These are phyloP conservation scores for Lasioglossum oenotherae DNA, from an alignment of 2,888 invertebrate genomes.

Conservation along the genomic window DNA sequence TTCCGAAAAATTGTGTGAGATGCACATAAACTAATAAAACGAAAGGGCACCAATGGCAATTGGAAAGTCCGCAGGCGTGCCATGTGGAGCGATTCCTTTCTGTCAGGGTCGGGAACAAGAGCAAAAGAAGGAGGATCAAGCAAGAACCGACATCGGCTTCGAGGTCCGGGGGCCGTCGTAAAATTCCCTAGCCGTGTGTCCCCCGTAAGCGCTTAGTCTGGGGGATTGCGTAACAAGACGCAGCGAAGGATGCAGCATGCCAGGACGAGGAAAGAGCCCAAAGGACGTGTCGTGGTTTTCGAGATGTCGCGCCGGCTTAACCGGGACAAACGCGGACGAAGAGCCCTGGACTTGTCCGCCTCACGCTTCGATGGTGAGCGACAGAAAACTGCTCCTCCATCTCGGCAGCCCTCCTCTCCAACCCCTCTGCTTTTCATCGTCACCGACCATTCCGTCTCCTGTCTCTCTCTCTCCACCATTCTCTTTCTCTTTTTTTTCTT, in stretches of 20 bases:
- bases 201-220: not conserved
- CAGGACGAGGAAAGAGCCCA: slow-evolving; percentile 58
- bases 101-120: not conserved
- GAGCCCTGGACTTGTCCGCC: slow-evolving; percentile 81
- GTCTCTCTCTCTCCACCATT: not conserved
- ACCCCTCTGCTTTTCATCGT: slow-evolving; percentile 43
- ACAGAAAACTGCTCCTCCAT: slow-evolving; percentile 68
- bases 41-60: not conserved
- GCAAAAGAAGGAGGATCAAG: not conserved
- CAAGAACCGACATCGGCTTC: not conserved
- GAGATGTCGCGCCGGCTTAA: slow-evolving; percentile 83
- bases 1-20: not conserved
- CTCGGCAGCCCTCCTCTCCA: slow-evolving; percentile 50
- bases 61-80: not conserved
- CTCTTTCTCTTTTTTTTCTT: not conserved
- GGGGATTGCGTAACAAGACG: slow-evolving; percentile 64
- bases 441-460: slow-evolving; percentile 35
- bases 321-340: slow-evolving; percentile 78
- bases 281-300: slow-evolving; percentile 81
- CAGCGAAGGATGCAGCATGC: slow-evolving; percentile 52
- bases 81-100: not conserved
- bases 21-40: not conserved
- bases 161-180: not conserved
- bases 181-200: slow-evolving; percentile 45
- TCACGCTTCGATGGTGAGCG: slow-evolving; percentile 82